Evolutionary conservation across 2,797 vertebrate species (phyloP), one percentile per base, ranked within the genome.

Genomic region (Triplophysa yarkandensis): DNA sequence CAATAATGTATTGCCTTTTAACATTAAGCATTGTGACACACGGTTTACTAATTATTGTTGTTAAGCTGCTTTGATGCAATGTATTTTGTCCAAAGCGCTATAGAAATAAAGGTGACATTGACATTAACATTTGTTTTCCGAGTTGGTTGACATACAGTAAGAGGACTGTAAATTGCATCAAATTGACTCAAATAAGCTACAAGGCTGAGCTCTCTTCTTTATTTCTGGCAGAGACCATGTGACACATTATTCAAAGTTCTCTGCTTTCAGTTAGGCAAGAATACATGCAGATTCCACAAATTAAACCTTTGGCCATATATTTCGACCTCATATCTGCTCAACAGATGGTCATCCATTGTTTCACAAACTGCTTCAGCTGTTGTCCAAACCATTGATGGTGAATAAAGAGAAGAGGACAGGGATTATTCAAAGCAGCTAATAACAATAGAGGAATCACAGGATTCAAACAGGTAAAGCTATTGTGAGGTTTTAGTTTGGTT

Each of bases 321-420:
- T 70, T 44, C 27, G 14, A 58, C 60, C 64, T 77, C 69, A 52
- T n/a, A 74, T 70, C 62, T 61, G 66, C 55, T 61, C 43, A 77
- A 55, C 79, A 81, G 79, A 76, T 77, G 79, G 44, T 50, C 71
- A 67, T 77, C 61, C 71, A 71, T 70, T 61, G 75, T 61, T 77
- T 77, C 76, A 32, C 52, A 52, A 73, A 36, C 25, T 30, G 39
- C 52, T 13, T 74, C 75, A 70, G 61, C 71, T 77, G 76, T 63
- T 48, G 50, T 34, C 60, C 21, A 43, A 62, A 68, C 50, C 8
- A 13, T 4, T 34, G 27, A 61, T 43, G 27, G 28, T 6, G 62
- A 43, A 39, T 39, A 39, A 30, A 50, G 21, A 63, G 55, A 57
- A 43, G 62, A 27, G n/a, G 6, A 73, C 14, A 23, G 69, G 52